Conservation (phyloP, 2,113 vertebrate genomes). For the Coreoperca whiteheadi region DNA sequence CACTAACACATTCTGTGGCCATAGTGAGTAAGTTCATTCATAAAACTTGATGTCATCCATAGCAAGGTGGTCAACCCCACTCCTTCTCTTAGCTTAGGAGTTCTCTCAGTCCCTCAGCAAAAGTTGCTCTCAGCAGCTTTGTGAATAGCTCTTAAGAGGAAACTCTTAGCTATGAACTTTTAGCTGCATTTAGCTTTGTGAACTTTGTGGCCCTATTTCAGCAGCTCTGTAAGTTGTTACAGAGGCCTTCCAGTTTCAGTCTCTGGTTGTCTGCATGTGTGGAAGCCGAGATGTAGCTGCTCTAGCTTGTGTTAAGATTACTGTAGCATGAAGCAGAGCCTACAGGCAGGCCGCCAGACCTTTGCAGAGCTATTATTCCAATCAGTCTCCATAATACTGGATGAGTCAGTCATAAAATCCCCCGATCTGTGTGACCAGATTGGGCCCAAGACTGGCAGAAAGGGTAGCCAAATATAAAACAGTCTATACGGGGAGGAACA, state of each 20-base stretch:
- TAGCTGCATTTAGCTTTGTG: background rate
- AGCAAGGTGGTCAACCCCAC: too few species aligned
- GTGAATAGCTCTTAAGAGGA: background rate
- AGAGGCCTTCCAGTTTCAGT: background rate
- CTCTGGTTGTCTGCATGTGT: background rate
- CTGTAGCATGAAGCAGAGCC: slow-evolving; percentile 17
- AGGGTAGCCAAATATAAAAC: slow-evolving; percentile 37
- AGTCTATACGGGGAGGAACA: slow-evolving; percentile 26
- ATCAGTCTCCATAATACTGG: slow-evolving; percentile 60
- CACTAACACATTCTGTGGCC: background rate
- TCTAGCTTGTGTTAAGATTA: slow-evolving; percentile 27
- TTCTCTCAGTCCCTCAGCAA: background rate
- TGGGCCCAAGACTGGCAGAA: slow-evolving; percentile 39
- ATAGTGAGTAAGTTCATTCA: background rate
- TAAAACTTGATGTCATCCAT: too few species aligned
- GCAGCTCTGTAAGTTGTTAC: background rate
- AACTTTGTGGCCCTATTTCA: background rate
- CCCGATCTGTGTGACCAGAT: slow-evolving; percentile 27
- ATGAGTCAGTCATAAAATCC: slow-evolving; percentile 49
- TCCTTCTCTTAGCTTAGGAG: background rate
- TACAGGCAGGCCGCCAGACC: slow-evolving; percentile 29
- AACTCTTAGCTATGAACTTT: background rate
- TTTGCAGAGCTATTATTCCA: slow-evolving; percentile 62
- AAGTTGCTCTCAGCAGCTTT: too few species aligned
- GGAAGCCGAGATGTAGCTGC: slow-evolving; percentile 1